Evolutionary conservation across 2,888 invertebrate genomes (phyloP), one percentile per base, ranked within the genome.

Genomic region (Watsonalla binaria): DNA sequence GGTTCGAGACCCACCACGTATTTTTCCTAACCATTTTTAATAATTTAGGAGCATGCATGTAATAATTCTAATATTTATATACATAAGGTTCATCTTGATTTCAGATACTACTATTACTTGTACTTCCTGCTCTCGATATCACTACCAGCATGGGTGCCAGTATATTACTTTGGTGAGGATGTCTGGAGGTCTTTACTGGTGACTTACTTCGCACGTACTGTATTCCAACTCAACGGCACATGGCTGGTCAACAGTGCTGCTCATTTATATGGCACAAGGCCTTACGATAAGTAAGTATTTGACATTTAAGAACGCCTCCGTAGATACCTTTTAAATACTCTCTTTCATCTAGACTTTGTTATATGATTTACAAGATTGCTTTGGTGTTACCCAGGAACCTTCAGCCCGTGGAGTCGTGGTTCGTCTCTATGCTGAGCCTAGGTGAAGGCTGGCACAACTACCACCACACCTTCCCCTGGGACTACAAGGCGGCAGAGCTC

Each of bases 391-490:
- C 45, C 73, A 95, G 96, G 70, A 92, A 92, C 73, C 93, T 97
- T 54, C 95, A 94, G 71, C 96, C 97, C 0, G 92, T 94, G 0
- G 95, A 97, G 78, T 96, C 95, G 58, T 92, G 92, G 70, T 88
- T 92, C 15, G 96, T 97, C 0, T 93, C 96, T 0, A 73, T 95
- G 0, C 71, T 94, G 51, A 93, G 94, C 4, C 84, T 94, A 55
- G 96, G 96, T 0, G 96, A 96, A 80, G 97, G 98, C 0, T 98
- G 96, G 95, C 97, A 98, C 87, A 97, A 98, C 85, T 98, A 96
- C 83, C 97, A 97, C 75, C 97, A 98, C 78, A 93, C 95, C 0
- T 98, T 97, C 84, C 97, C 97, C 0, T 96, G 96, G 94, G 97
- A 98, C 80, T 98, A 98, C 91, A 95, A 96, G 74, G 95, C 97